A percentile compares a stretch with the other conserved stretches of the same genome.
Evolutionary conservation across 2,888 invertebrate genomes (phyloP).

Genomic region (Dynastes grantii): DNA sequence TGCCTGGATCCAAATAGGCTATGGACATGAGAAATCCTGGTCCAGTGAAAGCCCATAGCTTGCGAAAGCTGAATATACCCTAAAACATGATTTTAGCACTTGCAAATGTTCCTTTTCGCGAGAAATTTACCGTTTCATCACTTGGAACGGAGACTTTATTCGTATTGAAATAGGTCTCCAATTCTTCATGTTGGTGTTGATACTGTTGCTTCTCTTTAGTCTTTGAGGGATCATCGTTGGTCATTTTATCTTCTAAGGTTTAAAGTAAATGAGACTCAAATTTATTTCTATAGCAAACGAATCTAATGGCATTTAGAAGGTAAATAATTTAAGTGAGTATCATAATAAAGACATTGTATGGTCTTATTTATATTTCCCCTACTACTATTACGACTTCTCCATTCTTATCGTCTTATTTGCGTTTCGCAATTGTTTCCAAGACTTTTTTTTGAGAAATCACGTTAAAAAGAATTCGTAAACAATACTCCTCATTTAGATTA

Average conservation of each 20-base stretch:
- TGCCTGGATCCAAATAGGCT: conserved; percentile 92
- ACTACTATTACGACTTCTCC: neutral
- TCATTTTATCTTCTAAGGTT: neutral
- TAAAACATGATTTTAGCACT: conserved; percentile 62
- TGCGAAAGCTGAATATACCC: conserved; percentile 84
- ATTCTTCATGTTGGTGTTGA: conserved; percentile 53
- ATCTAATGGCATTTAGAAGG: neutral
- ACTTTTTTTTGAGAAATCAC: neutral
- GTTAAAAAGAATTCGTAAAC: conserved; percentile 11
- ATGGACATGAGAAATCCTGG: conserved; percentile 95
- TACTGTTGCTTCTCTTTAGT: neutral
- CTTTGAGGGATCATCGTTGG: neutral
- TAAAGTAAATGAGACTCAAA: neutral
- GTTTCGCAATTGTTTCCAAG: neutral
- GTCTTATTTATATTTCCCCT: conserved; percentile 23
- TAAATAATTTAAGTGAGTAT: neutral
- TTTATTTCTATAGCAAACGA: neutral
- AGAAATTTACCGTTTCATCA: conserved; percentile 69
- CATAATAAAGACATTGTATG: neutral
- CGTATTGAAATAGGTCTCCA: conserved; percentile 76
- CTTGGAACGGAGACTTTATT: conserved; percentile 76
- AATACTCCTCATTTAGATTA: neutral
- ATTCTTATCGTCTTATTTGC: neutral
- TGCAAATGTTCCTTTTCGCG: neutral
- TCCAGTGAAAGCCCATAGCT: conserved; percentile 93